Percentiles rank a stretch among this genome's conserved stretches.
These are phyloP conservation scores for Prunella fulvescens DNA, from an alignment of 2,113 vertebrate species.

Conservation along the genomic window DNA sequence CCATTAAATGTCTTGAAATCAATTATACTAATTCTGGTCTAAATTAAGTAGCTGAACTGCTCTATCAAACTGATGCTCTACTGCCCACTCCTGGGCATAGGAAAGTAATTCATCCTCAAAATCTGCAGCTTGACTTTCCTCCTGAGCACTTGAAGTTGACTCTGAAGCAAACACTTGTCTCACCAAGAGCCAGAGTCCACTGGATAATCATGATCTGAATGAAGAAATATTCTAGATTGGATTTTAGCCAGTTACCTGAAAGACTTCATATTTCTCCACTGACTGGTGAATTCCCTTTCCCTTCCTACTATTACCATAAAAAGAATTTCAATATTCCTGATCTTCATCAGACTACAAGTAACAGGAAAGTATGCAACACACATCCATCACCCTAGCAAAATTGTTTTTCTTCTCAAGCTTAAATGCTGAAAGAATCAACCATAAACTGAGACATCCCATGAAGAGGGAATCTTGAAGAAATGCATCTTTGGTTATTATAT, in stretches of 20 bases:
- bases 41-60: not conserved
- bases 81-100: conserved; percentile 33
- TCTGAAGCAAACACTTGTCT: not conserved
- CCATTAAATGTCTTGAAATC: not conserved
- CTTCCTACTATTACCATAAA: not conserved
- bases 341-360: not conserved
- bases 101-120: not conserved
- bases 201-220: not conserved
- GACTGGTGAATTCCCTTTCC: not conserved
- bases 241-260: not conserved
- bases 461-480: not conserved
- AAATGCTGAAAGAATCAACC: not conserved
- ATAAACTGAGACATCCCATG: not conserved
- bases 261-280: not conserved
- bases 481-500: not conserved
- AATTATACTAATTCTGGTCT: not conserved
- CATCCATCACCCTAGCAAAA: not conserved
- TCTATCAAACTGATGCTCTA: conserved; percentile 8
- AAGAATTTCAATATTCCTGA: not conserved
- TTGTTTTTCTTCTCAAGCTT: not conserved
- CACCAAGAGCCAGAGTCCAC: not conserved
- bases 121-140: not conserved
- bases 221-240: not conserved
- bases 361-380: not conserved
- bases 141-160: not conserved